These are phyloP conservation scores for Sylvilagus floridanus DNA, from an alignment of 2,797 vertebrate genomes.

Conservation along the genomic window DNA sequence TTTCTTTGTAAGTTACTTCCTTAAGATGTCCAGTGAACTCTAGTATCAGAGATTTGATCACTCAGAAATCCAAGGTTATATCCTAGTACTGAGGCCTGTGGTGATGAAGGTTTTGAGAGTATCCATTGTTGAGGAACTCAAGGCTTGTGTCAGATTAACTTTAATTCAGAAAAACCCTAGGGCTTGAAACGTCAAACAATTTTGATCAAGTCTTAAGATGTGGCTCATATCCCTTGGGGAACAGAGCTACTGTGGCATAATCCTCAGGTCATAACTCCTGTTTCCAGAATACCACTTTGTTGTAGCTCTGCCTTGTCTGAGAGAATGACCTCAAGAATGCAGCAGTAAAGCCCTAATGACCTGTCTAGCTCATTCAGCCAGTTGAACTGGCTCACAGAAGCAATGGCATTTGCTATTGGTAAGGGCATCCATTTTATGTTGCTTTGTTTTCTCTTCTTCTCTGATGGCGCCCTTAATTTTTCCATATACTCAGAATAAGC, in stretches of 20 bases:
- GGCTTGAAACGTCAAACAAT: background rate
- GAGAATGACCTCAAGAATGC: constrained; percentile 6
- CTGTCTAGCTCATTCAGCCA: background rate
- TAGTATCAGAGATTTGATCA: constrained; percentile 26
- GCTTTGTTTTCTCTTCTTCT: constrained; percentile 50
- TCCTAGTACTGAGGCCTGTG: background rate
- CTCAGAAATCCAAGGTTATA: background rate
- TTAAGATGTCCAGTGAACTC: constrained; percentile 13
- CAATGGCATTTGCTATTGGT: background rate
- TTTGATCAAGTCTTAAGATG: background rate
- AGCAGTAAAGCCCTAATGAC: background rate
- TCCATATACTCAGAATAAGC: background rate
- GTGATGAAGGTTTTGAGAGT: constrained; percentile 25
- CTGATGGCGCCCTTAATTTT: constrained; percentile 6
- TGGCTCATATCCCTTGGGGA: background rate
- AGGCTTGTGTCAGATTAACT: background rate
- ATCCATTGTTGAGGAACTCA: background rate
- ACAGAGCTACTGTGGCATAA: background rate
- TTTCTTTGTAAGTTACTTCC: constrained; percentile 49
- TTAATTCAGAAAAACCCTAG: constrained; percentile 27
- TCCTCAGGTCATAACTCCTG: constrained; percentile 27
- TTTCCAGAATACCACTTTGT: constrained; percentile 1
- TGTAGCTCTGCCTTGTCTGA: constrained; percentile 29
- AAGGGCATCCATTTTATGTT: constrained; percentile 21
- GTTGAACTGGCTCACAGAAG: background rate